phyloP scores from a whole-genome alignment of 2,888 invertebrate species.

The Dryococelus australis region DNA sequence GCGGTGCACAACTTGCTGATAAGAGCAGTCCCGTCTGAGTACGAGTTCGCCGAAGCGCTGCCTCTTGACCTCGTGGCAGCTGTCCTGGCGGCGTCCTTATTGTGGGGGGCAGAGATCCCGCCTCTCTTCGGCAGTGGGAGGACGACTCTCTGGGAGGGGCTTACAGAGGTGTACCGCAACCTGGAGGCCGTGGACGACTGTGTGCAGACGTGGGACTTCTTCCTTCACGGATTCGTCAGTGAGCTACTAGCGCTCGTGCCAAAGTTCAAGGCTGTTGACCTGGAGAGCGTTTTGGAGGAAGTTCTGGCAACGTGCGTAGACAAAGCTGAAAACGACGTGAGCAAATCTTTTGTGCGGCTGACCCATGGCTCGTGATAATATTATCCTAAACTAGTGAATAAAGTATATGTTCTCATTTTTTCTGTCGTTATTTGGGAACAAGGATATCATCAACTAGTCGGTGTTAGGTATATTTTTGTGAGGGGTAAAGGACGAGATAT shows the following conservation, averaged over 20 bases:
- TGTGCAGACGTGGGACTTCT: background rate
- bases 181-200: conserved; percentile 5
- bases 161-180: background rate
- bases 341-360: background rate
- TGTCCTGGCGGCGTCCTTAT: background rate
- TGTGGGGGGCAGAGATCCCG: background rate
- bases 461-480: too few relatives aligned
- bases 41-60: background rate
- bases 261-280: background rate
- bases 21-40: background rate
- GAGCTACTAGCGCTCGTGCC: background rate
- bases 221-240: background rate
- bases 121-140: background rate
- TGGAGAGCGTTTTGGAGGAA: background rate
- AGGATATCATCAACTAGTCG: too few relatives aligned
- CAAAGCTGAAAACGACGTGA: background rate
- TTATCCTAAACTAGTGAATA: background rate
- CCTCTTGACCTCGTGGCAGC: background rate
- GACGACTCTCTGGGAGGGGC: background rate
- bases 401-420: too few relatives aligned
- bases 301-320: background rate
- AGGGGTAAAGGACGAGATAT: too few relatives aligned
- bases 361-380: background rate
- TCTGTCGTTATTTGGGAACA: too few relatives aligned
- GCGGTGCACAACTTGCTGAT: background rate